phyloP scores from a whole-genome alignment of 2,113 vertebrate species.

The Malurus elegans region DNA sequence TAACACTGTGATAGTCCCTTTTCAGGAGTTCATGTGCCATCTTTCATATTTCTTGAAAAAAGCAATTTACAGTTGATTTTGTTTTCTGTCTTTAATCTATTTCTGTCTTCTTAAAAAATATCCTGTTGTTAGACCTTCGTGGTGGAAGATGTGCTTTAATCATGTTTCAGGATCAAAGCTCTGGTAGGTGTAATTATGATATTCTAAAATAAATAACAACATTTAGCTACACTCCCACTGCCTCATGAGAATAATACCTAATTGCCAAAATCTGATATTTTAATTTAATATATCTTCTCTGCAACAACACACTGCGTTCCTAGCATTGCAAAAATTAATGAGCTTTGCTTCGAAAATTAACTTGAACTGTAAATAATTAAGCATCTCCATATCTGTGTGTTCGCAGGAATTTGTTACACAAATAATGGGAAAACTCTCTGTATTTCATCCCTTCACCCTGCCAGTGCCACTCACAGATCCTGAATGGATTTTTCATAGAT shows the following conservation, averaged over 20 bases:
- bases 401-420: background rate
- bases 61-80: background rate
- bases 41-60: background rate
- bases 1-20: background rate
- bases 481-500: background rate
- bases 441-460: background rate
- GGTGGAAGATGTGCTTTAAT: background rate
- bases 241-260: slow-evolving; percentile 9
- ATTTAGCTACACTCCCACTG: slow-evolving; percentile 10
- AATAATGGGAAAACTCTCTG: background rate
- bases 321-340: slow-evolving; percentile 14
- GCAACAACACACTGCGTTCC: background rate
- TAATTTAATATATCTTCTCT: background rate
- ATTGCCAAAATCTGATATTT: slow-evolving; percentile 36
- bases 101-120: background rate
- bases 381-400: background rate
- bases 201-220: slow-evolving; percentile 35
- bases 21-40: background rate
- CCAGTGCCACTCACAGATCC: background rate
- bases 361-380: slow-evolving; percentile 30
- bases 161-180: background rate
- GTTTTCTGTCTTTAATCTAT: background rate
- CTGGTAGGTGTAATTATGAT: background rate
- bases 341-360: slow-evolving; percentile 19
- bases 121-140: background rate